Evolutionary conservation across 2,888 invertebrate genomes (phyloP), one percentile per base, ranked within the genome.

Genomic region (Nematopogon swammerdamellus): DNA sequence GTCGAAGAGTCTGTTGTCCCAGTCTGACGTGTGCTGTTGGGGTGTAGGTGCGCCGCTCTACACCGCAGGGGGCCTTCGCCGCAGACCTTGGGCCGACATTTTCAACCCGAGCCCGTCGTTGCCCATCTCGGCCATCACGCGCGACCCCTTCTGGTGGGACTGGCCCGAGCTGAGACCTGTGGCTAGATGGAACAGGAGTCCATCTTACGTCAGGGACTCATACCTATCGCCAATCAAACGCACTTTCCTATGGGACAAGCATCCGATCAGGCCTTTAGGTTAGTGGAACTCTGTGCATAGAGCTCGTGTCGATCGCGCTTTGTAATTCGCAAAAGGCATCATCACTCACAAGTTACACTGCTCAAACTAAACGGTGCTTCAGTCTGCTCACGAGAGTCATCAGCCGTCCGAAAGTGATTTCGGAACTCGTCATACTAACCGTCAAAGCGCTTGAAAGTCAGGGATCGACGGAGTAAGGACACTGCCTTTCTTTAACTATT

Each of bases 131-230:
- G 85, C 90, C 59, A 87, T 92, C 72, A 87, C 88, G 59, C 86
- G 91, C 68, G 92, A 93, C 82, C 92, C 92, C 63, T 93, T 92
- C 89, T 93, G 92, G 93, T 88, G 88, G 85, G 86, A 86, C 74
- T 85, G 89, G 75, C 92, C 91, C 60, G 86, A 88, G 73, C 84
- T 89, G 72, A 85, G 85, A 70, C 93, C 93, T 58, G 82, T 87
- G 72, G 85, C 87, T 55, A 82, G 85, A 62, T 85, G 84, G 82
- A 85, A 86, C 70, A 85, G 81, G 69, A 85, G 86, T 69, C 89
- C 90, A 54, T 89, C 86, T 71, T 88, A 87, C 81, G 83, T 92
- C 68, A 84, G 94, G 60, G 89, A 91, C 82, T 92, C 92, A 66
- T 94, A 89, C 82, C 86, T 94, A 74, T 93, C 92, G 67, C 94